Base-by-base conservation (phyloP, 2,888 invertebrate species). In the Cheilosia vernalis region DNA sequence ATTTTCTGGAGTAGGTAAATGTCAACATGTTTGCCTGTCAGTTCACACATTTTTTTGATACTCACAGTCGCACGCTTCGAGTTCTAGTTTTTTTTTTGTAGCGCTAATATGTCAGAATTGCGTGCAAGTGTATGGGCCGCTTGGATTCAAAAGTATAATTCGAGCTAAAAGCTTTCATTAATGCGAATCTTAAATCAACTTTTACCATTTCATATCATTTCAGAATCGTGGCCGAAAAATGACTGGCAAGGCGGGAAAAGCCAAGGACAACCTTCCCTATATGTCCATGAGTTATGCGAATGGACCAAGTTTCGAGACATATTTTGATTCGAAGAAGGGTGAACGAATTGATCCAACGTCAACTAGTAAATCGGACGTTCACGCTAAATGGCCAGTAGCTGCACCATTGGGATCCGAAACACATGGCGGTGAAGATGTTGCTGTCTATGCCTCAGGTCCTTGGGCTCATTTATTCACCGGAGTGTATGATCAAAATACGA, bases 381-480 rank as follows among this genome's bases (percentile, higher is more conserved):
- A 89, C 37, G 90, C 90, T 19, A 47, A 91, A 0, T 95, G 93
- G 88, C 95, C 96, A 1, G 91, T 95, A 0, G 91, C 94, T 0
- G 93, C 94, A 21, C 89, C 90, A 6, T 58, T 89, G 2, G 87
- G 88, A 10, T 55, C 21, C 2, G 96, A 96, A 89, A 95, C 96
- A 0, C 96, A 96, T 88, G 96, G 95, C 0, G 96, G 96, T 0
- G 97, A 97, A 84, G 97, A 97, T 90, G 96, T 97, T 0, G 94
- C 95, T 0, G 95, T 97, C 0, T 96, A 94, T 90, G 96, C 97
- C 0, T 92, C 91, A 10, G 97, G 95, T 24, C 97, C 96, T 1
- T 95, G 96, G 95, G 92, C 96, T 0, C 97, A 97, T 89, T 93
- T 97, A 1, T 96, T 97, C 89, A 94, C 95, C 0, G 96, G 97